A percentile compares a stretch with the other conserved stretches of the same genome.
These are phyloP conservation scores for Hippopotamyrus pictus DNA, from an alignment of 2,797 vertebrate genomes.

Conservation along the genomic window DNA sequence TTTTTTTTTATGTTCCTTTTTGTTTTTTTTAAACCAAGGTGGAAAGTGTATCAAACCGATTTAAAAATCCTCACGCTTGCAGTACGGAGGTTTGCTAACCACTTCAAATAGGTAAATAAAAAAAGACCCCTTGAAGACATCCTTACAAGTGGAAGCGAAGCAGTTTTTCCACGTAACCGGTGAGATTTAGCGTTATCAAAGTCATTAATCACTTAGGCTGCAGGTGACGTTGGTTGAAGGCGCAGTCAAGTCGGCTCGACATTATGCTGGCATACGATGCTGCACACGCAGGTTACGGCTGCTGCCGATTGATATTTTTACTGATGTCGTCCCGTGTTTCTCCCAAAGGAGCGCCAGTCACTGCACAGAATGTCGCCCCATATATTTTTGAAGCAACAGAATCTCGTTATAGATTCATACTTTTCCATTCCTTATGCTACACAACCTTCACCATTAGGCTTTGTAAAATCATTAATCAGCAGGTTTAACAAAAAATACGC, in stretches of 20 bases:
- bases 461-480: constrained; percentile 2
- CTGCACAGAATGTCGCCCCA: not conserved
- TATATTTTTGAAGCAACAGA: not conserved
- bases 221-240: not conserved
- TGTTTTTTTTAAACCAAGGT: constrained; percentile 12
- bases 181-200: not conserved
- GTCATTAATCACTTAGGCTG: not conserved
- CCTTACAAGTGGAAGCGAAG: not conserved
- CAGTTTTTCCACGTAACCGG: not conserved
- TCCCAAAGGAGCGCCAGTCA: not conserved
- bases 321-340: not conserved
- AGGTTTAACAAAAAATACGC: not conserved
- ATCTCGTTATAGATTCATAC: not conserved
- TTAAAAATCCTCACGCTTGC: not conserved
- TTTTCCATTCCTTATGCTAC: not conserved
- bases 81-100: not conserved
- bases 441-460: not conserved
- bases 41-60: not conserved
- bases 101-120: not conserved
- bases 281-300: not conserved
- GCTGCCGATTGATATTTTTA: not conserved
- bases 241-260: too few relatives aligned
- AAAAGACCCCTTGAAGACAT: not conserved
- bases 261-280: not conserved
- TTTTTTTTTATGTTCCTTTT: constrained; percentile 39